phyloP scores from a whole-genome alignment of 2,797 vertebrate species.

The Syngnathus acus region DNA sequence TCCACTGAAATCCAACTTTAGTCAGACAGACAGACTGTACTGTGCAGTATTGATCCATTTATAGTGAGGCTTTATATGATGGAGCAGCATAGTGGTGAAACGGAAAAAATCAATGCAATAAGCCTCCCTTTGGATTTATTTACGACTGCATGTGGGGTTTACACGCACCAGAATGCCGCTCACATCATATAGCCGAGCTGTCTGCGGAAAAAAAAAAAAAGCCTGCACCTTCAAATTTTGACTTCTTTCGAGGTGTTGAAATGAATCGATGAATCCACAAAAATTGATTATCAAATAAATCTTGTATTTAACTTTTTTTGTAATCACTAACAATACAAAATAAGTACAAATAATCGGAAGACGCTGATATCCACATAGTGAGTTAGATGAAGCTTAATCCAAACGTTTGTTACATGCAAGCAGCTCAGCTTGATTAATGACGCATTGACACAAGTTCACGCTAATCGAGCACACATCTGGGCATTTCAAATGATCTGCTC shows the following conservation, averaged over 20 bases:
- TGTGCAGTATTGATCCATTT: conserved; percentile 21
- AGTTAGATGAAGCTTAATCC: neutral
- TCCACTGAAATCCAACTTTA: conserved; percentile 10
- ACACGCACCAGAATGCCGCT: neutral
- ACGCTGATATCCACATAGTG: neutral
- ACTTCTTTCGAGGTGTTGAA: too few species aligned
- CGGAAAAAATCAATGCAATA: conserved; percentile 24
- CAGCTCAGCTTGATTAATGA: neutral
- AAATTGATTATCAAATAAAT: too few species aligned
- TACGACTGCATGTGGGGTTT: neutral
- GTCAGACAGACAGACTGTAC: conserved; percentile 21
- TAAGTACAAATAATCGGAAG: neutral
- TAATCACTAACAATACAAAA: too few species aligned
- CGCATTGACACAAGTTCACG: neutral
- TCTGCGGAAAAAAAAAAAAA: neutral
- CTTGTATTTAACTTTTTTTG: too few species aligned
- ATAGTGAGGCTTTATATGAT: conserved; percentile 35
- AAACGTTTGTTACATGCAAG: neutral
- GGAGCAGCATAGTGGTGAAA: conserved; percentile 26
- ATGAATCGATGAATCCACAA: too few species aligned
- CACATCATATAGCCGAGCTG: neutral
- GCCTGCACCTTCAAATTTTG: neutral
- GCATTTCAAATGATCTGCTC: neutral
- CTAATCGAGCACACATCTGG: neutral
- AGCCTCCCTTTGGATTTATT: conserved; percentile 13